Evolutionary conservation across 2,797 vertebrate genomes (phyloP).

Genomic region (Pipistrellus kuhlii): DNA sequence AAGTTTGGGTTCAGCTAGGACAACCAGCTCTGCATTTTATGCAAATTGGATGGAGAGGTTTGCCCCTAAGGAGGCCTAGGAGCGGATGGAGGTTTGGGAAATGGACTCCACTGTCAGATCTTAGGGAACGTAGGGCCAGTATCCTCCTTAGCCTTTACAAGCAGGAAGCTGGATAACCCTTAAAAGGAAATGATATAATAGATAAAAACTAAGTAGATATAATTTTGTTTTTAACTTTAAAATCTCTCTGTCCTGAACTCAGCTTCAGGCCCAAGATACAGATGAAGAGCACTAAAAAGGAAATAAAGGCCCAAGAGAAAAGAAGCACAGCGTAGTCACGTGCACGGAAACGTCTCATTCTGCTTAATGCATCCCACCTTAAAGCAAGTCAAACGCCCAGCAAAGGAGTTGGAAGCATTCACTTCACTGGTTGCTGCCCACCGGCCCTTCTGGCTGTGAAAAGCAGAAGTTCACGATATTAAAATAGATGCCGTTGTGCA

Average conservation of each 20-base stretch:
- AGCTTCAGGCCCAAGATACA: not conserved
- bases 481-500: constrained; percentile 17
- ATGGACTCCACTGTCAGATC: not conserved
- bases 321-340: not conserved
- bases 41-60: not conserved
- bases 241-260: not conserved
- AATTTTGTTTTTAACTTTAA: constrained; percentile 27
- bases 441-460: not conserved
- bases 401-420: not conserved
- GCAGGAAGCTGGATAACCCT: not conserved
- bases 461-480: constrained; percentile 78
- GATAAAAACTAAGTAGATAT: not conserved
- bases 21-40: not conserved
- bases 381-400: not conserved
- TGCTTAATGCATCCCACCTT: fast-evolving
- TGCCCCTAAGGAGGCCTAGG: not conserved
- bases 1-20: not conserved
- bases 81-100: not conserved
- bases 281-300: not conserved
- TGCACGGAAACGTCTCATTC: fast-evolving
- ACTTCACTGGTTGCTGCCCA: not conserved
- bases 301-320: not conserved
- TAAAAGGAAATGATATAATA: not conserved
- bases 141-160: not conserved
- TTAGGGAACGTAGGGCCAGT: not conserved